Percentiles rank a stretch among this genome's conserved stretches.
Evolutionary conservation across 2,888 invertebrate genomes (phyloP).

Genomic region (Xestobium rufovillosum): DNA sequence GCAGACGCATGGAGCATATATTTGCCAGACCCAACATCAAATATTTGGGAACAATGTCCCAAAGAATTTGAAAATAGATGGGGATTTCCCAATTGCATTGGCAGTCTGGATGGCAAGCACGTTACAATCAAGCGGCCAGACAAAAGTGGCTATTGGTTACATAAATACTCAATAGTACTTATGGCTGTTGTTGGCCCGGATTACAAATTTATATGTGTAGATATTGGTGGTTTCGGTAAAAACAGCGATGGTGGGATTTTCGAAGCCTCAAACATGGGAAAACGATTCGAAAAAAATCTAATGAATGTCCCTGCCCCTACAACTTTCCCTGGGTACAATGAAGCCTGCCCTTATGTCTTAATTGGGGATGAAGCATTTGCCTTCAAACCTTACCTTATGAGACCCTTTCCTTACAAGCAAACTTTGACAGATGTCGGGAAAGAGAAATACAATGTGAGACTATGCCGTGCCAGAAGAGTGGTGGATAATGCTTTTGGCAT

Average conservation of each 20-base stretch:
- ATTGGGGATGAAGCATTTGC: slow-evolving; percentile 18
- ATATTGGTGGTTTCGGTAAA: slow-evolving; percentile 10
- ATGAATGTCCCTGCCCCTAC: slow-evolving; percentile 11
- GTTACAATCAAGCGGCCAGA: slow-evolving; percentile 9
- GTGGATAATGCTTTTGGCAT: slow-evolving; percentile 28
- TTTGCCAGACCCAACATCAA: slow-evolving; percentile 1
- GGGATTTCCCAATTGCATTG: slow-evolving; percentile 8
- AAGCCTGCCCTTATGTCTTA: slow-evolving; percentile 12
- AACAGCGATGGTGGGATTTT: slow-evolving; percentile 14
- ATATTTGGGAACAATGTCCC: slow-evolving; percentile 2
- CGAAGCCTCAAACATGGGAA: slow-evolving; percentile 9
- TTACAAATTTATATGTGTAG: no score
- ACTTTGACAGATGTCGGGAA: slow-evolving; percentile 15
- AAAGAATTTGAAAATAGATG: background rate
- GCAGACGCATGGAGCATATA: slow-evolving; percentile 1
- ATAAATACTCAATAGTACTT: slow-evolving; percentile 10
- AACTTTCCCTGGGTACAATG: slow-evolving; percentile 12
- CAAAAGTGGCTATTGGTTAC: slow-evolving; percentile 8
- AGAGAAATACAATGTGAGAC: slow-evolving; percentile 21
- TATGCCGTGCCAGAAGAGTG: slow-evolving; percentile 21
- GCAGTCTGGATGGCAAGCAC: slow-evolving; percentile 10
- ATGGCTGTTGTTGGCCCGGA: slow-evolving; percentile 12
- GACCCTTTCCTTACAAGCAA: slow-evolving; percentile 23
- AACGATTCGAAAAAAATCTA: slow-evolving; percentile 8
- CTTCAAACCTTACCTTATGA: slow-evolving; percentile 18